A percentile compares a stretch with the other conserved stretches of the same genome.
Conservation (phyloP, 2,113 vertebrate genomes). For the Cyanoderma ruficeps region DNA sequence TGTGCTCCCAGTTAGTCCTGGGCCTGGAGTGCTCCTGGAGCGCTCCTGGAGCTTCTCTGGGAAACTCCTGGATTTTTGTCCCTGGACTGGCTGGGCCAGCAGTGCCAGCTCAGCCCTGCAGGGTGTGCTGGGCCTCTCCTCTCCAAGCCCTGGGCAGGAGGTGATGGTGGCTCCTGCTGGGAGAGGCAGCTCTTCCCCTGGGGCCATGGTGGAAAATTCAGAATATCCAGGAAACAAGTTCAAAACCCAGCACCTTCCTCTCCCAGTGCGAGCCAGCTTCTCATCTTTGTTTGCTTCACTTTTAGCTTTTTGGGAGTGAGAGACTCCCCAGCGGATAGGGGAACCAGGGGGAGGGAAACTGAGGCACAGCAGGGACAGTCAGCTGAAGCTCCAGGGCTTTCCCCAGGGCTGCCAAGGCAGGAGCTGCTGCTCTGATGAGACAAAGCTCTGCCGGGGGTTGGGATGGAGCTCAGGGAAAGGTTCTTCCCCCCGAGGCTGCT, state of each 20-base stretch:
- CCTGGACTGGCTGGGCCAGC: not conserved
- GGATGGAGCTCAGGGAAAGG: not conserved
- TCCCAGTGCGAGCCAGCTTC: rapidly evolving
- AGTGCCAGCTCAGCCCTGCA: not conserved
- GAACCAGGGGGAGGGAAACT: rapidly evolving
- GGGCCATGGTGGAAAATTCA: not conserved
- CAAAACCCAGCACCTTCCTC: too few species aligned
- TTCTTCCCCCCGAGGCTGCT: not conserved
- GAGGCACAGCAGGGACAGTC: not conserved
- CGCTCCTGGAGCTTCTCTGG: not conserved
- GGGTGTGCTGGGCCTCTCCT: not conserved
- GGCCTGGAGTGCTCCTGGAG: not conserved
- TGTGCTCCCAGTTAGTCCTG: not conserved
- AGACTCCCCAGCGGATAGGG: too few species aligned
- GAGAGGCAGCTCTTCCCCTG: not conserved
- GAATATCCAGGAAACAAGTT: not conserved
- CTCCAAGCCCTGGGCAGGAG: not conserved
- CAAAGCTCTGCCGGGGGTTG: not conserved
- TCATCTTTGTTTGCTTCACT: not conserved
- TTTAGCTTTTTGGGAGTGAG: too few species aligned
- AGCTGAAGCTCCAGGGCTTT: not conserved
- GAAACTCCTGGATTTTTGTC: not conserved
- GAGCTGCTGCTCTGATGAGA: not conserved
- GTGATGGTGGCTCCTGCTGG: not conserved
- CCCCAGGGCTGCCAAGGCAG: not conserved